Percentiles rank a stretch among this genome's conserved stretches.
phyloP scores from a whole-genome alignment of 2,888 invertebrate genomes.

The Dusona sp. region DNA sequence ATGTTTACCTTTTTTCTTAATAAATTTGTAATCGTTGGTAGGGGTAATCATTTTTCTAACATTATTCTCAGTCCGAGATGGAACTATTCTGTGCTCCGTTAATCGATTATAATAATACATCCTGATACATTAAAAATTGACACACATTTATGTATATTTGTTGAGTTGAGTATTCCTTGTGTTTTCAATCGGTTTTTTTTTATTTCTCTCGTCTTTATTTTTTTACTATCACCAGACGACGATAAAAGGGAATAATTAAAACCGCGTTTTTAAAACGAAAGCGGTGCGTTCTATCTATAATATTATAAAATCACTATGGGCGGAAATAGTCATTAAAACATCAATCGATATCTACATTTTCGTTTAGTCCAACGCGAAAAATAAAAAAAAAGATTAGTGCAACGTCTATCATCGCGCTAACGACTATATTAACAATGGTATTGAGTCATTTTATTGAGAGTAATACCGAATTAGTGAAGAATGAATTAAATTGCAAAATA shows the following conservation, averaged over 20 bases:
- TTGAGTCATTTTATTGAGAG: constrained; percentile 29
- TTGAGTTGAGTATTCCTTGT: constrained; percentile 57
- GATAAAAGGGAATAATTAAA: constrained; percentile 46
- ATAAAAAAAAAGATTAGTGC: constrained; percentile 14
- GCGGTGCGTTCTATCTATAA: constrained; percentile 46
- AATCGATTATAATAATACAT: constrained; percentile 75
- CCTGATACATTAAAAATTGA: constrained; percentile 83
- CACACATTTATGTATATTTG: constrained; percentile 77
- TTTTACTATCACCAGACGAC: constrained; percentile 54
- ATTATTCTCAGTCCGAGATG: constrained; percentile 32
- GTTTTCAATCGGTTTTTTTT: constrained; percentile 6
- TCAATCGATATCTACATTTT: constrained; percentile 46
- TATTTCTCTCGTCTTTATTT: constrained; percentile 4
- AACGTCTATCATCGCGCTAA: constrained; percentile 43
- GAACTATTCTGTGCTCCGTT: constrained; percentile 51
- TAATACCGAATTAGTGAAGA: constrained; percentile 51
- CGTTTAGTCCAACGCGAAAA: constrained; percentile 23
- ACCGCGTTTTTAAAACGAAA: constrained; percentile 43
- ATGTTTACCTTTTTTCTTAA: neutral
- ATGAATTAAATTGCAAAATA: constrained; percentile 75
- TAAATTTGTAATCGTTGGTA: neutral
- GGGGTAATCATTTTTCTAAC: neutral
- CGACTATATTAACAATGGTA: constrained; percentile 50
- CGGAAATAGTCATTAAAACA: constrained; percentile 55
- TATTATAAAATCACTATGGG: constrained; percentile 54